A percentile compares a stretch with the other conserved stretches of the same genome.
phyloP scores from a whole-genome alignment of 2,888 invertebrate genomes.

The Invenusta paracnida region DNA sequence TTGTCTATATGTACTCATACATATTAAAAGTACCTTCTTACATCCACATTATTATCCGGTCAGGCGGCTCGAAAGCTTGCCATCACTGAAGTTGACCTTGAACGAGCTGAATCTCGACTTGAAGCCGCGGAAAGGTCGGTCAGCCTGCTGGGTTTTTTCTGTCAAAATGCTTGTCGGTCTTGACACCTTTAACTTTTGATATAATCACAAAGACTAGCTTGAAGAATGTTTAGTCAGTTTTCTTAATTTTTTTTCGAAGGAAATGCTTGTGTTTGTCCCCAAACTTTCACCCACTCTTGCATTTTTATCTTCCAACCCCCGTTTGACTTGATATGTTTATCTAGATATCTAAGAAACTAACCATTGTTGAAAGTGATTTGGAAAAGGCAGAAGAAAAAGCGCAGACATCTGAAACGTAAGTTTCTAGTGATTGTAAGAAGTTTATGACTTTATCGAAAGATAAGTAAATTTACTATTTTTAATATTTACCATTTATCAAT shows the following conservation, averaged over 20 bases:
- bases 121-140: constrained; percentile 59
- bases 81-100: constrained; percentile 54
- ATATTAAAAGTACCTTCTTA: too few species aligned
- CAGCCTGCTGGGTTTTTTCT: constrained; percentile 45
- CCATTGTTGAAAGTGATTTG: constrained; percentile 46
- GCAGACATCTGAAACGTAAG: constrained; percentile 46
- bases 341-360: constrained; percentile 46
- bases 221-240: too few species aligned
- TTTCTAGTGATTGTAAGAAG: too few species aligned
- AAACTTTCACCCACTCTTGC: neutral
- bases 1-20: too few species aligned
- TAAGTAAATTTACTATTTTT: too few species aligned
- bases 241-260: too few species aligned
- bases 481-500: too few species aligned
- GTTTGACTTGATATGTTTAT: neutral
- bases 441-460: too few species aligned
- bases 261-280: too few species aligned
- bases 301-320: neutral
- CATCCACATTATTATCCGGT: too few species aligned
- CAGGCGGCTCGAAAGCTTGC: constrained; percentile 50
- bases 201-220: too few species aligned
- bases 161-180: too few species aligned
- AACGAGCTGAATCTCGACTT: constrained; percentile 54
- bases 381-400: constrained; percentile 46
- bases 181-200: neutral